phyloP scores from a whole-genome alignment of 2,888 invertebrate species.

The Gandaritis pyraliata region DNA sequence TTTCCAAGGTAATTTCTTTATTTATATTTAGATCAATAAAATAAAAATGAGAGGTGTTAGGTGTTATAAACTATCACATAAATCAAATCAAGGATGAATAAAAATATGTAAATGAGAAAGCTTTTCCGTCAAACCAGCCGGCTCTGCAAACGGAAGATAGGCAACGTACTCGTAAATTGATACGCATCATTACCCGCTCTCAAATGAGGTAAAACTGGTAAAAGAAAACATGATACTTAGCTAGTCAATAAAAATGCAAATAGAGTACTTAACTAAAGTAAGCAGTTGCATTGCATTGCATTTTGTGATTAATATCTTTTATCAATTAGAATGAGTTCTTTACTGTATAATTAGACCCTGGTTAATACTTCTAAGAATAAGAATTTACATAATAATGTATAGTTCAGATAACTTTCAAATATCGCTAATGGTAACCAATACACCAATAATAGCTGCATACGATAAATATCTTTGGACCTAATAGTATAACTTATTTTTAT shows the following conservation, averaged over 20 bases:
- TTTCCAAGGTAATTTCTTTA: too few relatives aligned
- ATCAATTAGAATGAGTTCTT: not conserved
- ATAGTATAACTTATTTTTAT: too few relatives aligned
- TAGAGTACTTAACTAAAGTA: conserved; percentile 1
- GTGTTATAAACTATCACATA: too few relatives aligned
- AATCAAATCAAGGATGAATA: conserved; percentile 4
- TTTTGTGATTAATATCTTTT: conserved; percentile 24
- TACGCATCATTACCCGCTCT: conserved; percentile 36
- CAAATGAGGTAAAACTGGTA: conserved; percentile 25
- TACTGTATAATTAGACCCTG: too few relatives aligned
- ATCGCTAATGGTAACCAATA: too few relatives aligned
- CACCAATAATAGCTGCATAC: too few relatives aligned
- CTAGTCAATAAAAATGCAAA: conserved; percentile 38
- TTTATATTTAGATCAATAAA: too few relatives aligned
- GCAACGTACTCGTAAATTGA: conserved; percentile 11
- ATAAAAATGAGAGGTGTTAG: too few relatives aligned
- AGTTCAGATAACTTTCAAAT: too few relatives aligned
- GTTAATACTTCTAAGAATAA: too few relatives aligned
- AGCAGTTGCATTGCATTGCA: conserved; percentile 6
- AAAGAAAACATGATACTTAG: conserved; percentile 29
- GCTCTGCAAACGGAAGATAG: conserved; percentile 20
- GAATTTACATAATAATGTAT: too few relatives aligned
- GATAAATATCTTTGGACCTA: too few relatives aligned
- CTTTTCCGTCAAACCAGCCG: conserved; percentile 1
- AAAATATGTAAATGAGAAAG: not conserved